phyloP scores from a whole-genome alignment of 2,797 vertebrate genomes.

The Tapirus indicus region DNA sequence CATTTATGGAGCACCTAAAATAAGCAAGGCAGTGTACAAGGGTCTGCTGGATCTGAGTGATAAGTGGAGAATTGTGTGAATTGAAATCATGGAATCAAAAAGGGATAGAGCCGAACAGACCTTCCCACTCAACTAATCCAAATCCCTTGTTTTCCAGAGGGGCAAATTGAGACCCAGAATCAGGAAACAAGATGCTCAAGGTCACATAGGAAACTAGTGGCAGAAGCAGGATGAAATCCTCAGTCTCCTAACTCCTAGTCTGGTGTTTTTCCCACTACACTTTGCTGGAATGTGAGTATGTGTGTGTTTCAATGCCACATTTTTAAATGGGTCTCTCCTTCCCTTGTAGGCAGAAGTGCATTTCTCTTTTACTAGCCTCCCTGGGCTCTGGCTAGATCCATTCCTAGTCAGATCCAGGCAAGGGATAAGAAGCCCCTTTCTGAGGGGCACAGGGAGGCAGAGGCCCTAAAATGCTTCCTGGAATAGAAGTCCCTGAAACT shows the following conservation, averaged over 20 bases:
- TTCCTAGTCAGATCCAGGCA: neutral
- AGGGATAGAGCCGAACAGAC: neutral
- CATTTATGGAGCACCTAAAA: neutral
- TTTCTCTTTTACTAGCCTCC: conserved; percentile 3
- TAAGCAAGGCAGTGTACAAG: neutral
- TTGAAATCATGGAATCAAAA: neutral
- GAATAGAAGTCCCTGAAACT: neutral
- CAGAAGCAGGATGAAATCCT: conserved; percentile 7
- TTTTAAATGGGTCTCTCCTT: neutral
- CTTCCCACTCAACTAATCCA: neutral
- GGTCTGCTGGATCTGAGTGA: neutral
- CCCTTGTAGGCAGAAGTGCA: neutral
- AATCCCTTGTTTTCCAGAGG: neutral
- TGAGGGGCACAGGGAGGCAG: neutral
- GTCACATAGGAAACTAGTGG: neutral
- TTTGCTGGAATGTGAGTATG: neutral
- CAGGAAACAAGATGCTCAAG: neutral
- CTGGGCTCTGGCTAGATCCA: neutral
- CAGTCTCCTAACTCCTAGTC: neutral
- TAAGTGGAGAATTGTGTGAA: neutral
- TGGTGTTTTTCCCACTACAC: neutral
- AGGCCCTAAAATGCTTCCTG: neutral
- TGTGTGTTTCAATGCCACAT: conserved; percentile 28
- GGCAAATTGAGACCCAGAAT: neutral
- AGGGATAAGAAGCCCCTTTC: neutral